Evolutionary conservation across 2,888 invertebrate genomes (phyloP).

Genomic region (Ichneumoninae sp.): DNA sequence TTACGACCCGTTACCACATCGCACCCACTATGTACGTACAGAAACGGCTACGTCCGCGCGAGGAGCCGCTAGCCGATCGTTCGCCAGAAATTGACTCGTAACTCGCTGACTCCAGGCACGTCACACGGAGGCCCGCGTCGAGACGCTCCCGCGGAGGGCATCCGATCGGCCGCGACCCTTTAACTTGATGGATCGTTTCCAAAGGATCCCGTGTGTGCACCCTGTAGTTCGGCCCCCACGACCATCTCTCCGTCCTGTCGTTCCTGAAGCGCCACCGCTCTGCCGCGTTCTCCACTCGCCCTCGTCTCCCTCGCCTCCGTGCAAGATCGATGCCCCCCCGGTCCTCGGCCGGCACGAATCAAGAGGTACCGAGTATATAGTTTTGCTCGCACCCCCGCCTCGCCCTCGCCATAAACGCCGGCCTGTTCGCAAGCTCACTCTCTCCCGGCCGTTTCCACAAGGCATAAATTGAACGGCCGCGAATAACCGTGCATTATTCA

Average conservation of each 20-base stretch:
- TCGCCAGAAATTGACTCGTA: constrained; percentile 69
- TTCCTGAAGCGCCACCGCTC: constrained; percentile 16
- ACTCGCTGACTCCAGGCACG: constrained; percentile 62
- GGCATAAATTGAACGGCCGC: constrained; percentile 76
- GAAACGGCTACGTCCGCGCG: background rate
- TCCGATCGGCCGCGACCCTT: constrained; percentile 61
- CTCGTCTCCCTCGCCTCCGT: background rate
- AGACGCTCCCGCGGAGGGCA: constrained; percentile 16
- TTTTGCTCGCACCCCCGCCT: constrained; percentile 20
- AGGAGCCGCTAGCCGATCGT: constrained; percentile 20
- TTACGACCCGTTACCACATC: background rate
- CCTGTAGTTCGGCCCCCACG: constrained; percentile 35
- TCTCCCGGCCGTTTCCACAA: constrained; percentile 62
- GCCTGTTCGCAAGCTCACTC: constrained; percentile 34
- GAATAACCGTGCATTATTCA: constrained; percentile 77
- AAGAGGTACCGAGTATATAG: constrained; percentile 31
- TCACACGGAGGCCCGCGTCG: constrained; percentile 37
- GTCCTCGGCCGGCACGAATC: constrained; percentile 32
- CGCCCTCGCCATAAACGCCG: constrained; percentile 15
- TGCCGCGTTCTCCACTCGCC: background rate
- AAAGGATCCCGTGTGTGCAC: constrained; percentile 54
- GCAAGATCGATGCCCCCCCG: constrained; percentile 18
- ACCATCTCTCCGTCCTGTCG: constrained; percentile 26
- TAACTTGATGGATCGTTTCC: constrained; percentile 70
- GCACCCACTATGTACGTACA: background rate